Evolutionary conservation across 2,113 vertebrate species (phyloP), one percentile per base, ranked within the genome.

Genomic region (Cyprinodon brontotheroides): DNA sequence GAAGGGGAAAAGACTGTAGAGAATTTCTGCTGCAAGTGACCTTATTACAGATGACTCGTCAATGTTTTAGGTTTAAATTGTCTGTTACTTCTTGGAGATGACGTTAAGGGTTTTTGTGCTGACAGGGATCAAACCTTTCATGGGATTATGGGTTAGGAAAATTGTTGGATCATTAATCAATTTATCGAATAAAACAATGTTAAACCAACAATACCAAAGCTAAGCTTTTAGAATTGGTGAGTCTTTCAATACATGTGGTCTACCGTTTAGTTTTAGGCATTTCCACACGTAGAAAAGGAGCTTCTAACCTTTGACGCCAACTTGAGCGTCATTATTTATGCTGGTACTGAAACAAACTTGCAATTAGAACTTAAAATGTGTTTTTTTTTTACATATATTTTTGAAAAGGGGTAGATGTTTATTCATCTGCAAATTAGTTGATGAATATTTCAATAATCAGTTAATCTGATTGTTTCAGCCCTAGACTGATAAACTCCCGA

Each of bases 1-100:
- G n/a, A 29, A 80, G 63, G 43, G 10, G 10, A 74, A 68, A 72
- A 22, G 13, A n/a, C 39, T 39, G 11, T 37, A 37, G 40, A 53
- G 43, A 63, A 77, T 78, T 79, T 65, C 22, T 41, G 43, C 61
- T 57, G n/a, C 29, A 75, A 70, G 4, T 67, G 37, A 45, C 13
- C 22, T 68, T 17, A 4, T 3, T 14, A 39, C 15, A 10, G 22
- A 37, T 62, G 14, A 9, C 36, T 9, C 15, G 1, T 62, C 15
- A 29, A 3, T 39, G 13, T 43, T 41, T 65, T 43, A 43, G 39
- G 12, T 47, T 47, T 14, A 6, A 6, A 9, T 41, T 43, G 10
- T n/a, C 4, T 45, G 10, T 66, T 63, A 17, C 36, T 9, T 20
- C n/a, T 6, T 57, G 50, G 50, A 7, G 17, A 57, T 20, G 17